These are phyloP conservation scores for Eleutherodactylus coqui DNA, from an alignment of 2,797 vertebrate genomes.

Conservation along the genomic window DNA sequence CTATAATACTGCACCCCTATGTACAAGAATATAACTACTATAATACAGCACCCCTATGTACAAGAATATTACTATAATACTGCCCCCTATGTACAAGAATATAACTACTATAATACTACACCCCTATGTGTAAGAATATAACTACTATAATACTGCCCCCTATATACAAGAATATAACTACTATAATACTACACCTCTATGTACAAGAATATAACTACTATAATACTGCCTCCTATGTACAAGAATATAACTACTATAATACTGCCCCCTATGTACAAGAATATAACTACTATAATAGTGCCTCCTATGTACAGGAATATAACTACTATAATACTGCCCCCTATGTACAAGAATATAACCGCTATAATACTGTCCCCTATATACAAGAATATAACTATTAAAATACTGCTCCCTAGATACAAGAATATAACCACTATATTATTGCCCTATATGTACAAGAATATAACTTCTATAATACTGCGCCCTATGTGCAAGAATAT, in stretches of 20 bases:
- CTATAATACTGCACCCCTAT: conserved; percentile 1
- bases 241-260: conserved; percentile 7
- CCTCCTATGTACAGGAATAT: neutral
- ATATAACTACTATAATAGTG: neutral
- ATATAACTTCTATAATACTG: neutral
- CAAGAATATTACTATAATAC: conserved; percentile 1
- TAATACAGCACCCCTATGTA: neutral
- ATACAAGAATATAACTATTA: neutral
- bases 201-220: neutral
- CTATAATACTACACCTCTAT: neutral
- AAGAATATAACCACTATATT: conserved; percentile 10
- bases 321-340: conserved; percentile 8
- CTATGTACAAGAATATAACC: neutral
- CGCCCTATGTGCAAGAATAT: neutral
- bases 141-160: neutral
- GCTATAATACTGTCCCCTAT: neutral
- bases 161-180: neutral
- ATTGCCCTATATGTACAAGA: neutral
- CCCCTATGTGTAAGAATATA: neutral
- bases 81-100: neutral
- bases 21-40: conserved; percentile 6
- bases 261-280: neutral
- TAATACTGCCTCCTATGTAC: neutral
- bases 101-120: conserved; percentile 15
- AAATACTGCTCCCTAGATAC: neutral